Evolutionary conservation across 2,888 invertebrate genomes (phyloP).

Genomic region (Notodonta ziczac): DNA sequence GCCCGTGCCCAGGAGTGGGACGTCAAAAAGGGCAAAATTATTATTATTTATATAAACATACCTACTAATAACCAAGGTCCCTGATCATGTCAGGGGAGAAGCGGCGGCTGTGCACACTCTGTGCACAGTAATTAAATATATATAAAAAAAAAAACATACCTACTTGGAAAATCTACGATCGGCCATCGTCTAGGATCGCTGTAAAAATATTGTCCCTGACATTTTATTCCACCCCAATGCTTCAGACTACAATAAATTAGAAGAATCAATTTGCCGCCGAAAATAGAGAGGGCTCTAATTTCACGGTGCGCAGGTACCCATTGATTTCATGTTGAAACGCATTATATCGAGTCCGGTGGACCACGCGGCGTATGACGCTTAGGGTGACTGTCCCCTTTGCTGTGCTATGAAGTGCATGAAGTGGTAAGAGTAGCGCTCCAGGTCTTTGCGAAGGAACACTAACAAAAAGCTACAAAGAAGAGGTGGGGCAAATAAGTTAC

Average conservation of each 20-base stretch:
- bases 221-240: neutral
- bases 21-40: too few relatives aligned
- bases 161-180: too few relatives aligned
- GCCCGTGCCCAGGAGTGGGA: too few relatives aligned
- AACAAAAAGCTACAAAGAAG: neutral
- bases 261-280: slow-evolving; percentile 17
- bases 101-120: too few relatives aligned
- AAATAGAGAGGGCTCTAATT: slow-evolving; percentile 24
- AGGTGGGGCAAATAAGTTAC: neutral
- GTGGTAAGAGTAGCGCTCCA: too few relatives aligned
- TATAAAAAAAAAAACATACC: too few relatives aligned
- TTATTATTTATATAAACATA: too few relatives aligned
- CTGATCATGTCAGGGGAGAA: too few relatives aligned
- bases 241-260: slow-evolving; percentile 12
- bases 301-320: slow-evolving; percentile 22
- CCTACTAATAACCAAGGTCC: too few relatives aligned
- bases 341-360: neutral
- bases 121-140: too few relatives aligned
- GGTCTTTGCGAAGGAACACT: neutral
- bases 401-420: too few relatives aligned
- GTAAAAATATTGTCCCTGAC: slow-evolving; percentile 1
- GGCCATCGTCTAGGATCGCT: neutral
- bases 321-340: slow-evolving; percentile 29
- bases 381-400: too few relatives aligned
- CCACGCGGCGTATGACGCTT: neutral